phyloP scores from a whole-genome alignment of 1,140 invertebrate species.

The Drosophila ercepeae region DNA sequence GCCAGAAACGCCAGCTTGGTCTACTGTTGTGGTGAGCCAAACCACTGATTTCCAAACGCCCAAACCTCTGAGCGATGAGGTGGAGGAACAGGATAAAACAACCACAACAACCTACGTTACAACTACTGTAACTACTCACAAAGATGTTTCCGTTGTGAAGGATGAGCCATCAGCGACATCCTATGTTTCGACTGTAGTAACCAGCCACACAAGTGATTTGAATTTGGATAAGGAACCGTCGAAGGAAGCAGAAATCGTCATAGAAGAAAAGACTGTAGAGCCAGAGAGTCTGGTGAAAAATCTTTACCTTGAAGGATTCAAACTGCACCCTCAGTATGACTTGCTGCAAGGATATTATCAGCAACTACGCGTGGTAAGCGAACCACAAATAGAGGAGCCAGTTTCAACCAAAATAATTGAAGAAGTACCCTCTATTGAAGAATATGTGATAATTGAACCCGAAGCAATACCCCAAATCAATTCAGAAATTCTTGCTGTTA shows the following conservation, averaged over 20 bases:
- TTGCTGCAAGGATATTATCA: conserved; percentile 32
- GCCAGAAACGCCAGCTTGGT: conserved; percentile 53
- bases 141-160: conserved; percentile 37
- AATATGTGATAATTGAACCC: conserved; percentile 81
- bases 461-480: conserved; percentile 64
- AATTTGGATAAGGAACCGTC: conserved; percentile 3
- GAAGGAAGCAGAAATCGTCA: neutral
- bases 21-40: conserved; percentile 70
- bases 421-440: conserved; percentile 37
- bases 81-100: conserved; percentile 17
- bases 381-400: conserved; percentile 1
- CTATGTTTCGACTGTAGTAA: conserved; percentile 68
- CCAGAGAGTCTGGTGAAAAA: conserved; percentile 21
- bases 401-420: conserved; percentile 1
- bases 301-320: conserved; percentile 22
- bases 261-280: conserved; percentile 9
- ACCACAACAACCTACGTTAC: conserved; percentile 71
- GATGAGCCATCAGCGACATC: conserved; percentile 32
- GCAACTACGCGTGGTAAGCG: conserved; percentile 22
- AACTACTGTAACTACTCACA: conserved; percentile 72
- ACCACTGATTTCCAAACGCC: conserved; percentile 75
- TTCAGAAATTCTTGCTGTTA: conserved; percentile 60
- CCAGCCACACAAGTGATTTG: conserved; percentile 53
- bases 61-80: conserved; percentile 36
- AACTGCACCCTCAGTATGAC: conserved; percentile 26